Percentiles rank a stretch among this genome's conserved stretches.
phyloP scores from a whole-genome alignment of 2,797 vertebrate species.

The Clarias platycephalus region DNA sequence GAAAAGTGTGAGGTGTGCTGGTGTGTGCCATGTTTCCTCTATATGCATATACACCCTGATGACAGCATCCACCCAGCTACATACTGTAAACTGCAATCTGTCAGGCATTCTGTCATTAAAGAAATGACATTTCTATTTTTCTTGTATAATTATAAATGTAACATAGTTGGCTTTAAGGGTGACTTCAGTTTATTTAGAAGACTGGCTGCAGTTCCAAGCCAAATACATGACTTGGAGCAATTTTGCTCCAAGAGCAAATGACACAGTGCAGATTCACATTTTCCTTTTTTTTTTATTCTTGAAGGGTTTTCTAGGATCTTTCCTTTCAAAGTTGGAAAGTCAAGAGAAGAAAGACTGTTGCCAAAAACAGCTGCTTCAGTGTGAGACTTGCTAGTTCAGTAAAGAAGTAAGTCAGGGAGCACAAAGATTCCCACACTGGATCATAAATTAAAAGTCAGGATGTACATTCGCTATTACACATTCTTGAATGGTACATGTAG shows the following conservation, averaged over 20 bases:
- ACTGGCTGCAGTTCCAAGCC: conserved; percentile 26
- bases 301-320: not conserved
- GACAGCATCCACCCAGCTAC: conserved; percentile 3
- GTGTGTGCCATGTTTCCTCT: not conserved
- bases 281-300: not conserved
- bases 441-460: conserved; percentile 18
- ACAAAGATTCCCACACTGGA: conserved; percentile 19
- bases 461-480: conserved; percentile 4
- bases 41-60: conserved; percentile 17
- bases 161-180: conserved; percentile 22
- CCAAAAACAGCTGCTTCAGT: conserved; percentile 14
- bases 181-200: conserved; percentile 33
- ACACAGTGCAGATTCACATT: not conserved
- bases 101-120: conserved; percentile 21
- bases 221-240: conserved; percentile 24
- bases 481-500: conserved; percentile 15
- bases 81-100: conserved; percentile 26
- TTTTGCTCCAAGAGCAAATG: conserved; percentile 5
- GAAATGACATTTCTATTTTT: conserved; percentile 34
- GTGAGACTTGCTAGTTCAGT: conserved; percentile 15
- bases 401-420: conserved; percentile 20
- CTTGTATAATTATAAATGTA: conserved; percentile 24
- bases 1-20: conserved; percentile 47
- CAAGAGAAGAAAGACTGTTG: not conserved
- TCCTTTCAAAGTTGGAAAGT: not conserved